A percentile compares a stretch with the other conserved stretches of the same genome.
These are phyloP conservation scores for Mimumesa dahlbomi DNA, from an alignment of 2,888 invertebrate genomes.

Conservation along the genomic window DNA sequence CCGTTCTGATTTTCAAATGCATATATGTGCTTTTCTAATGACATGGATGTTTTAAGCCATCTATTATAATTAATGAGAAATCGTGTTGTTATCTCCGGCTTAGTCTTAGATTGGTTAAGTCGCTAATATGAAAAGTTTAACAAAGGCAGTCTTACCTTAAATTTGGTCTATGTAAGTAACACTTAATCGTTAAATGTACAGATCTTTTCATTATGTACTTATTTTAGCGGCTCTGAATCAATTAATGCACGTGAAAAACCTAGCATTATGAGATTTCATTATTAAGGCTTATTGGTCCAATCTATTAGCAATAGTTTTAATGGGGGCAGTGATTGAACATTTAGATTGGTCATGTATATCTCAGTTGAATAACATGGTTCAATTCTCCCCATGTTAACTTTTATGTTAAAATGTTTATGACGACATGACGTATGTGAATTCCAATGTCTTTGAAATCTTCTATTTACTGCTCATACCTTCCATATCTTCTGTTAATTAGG, in stretches of 20 bases:
- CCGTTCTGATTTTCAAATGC: conserved; percentile 9
- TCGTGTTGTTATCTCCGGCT: too few species aligned
- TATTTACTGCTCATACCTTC: neutral
- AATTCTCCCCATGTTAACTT: conserved; percentile 2
- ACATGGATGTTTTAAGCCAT: conserved; percentile 16
- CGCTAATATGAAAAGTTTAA: conserved; percentile 37
- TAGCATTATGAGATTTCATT: conserved; percentile 41
- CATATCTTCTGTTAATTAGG: neutral
- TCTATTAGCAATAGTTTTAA: conserved; percentile 51
- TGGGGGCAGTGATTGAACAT: conserved; percentile 42
- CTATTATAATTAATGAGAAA: conserved; percentile 11
- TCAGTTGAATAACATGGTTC: conserved; percentile 12
- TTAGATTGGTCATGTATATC: conserved; percentile 15
- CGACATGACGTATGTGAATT: conserved; percentile 1
- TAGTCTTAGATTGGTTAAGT: conserved; percentile 14
- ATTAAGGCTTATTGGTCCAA: conserved; percentile 77
- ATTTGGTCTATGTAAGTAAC: conserved; percentile 65
- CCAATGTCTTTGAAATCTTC: conserved; percentile 6
- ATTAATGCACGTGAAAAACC: conserved; percentile 49
- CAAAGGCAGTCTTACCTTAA: conserved; percentile 54
- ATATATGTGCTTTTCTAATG: conserved; percentile 2
- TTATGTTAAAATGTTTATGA: conserved; percentile 11
- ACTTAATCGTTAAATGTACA: conserved; percentile 61
- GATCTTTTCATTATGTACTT: conserved; percentile 65
- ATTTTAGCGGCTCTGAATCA: conserved; percentile 69